A percentile compares a stretch with the other conserved stretches of the same genome.
Conservation (phyloP, 2,888 invertebrate genomes). For the Temnothorax ravouxi region DNA sequence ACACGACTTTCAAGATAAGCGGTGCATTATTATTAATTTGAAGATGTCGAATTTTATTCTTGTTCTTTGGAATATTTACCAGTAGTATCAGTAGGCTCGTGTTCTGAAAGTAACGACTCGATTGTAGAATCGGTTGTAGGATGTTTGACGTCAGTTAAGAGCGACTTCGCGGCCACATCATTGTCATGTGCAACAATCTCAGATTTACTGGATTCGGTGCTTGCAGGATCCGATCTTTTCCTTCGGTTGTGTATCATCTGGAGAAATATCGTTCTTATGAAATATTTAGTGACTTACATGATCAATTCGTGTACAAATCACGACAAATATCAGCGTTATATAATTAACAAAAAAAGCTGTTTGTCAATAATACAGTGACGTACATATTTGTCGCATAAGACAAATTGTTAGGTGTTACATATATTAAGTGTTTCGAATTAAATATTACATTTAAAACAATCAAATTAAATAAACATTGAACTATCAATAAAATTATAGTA, state of each 20-base stretch:
- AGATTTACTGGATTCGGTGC: constrained; percentile 27
- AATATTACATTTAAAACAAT: constrained; percentile 10
- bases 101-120: constrained; percentile 44
- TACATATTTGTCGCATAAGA: background rate
- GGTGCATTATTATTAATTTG: background rate
- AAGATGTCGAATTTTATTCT: background rate
- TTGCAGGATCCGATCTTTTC: constrained; percentile 55
- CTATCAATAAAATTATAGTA: no score
- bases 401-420: background rate
- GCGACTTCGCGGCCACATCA: constrained; percentile 76
- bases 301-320: background rate
- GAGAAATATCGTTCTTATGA: constrained; percentile 36
- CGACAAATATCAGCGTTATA: background rate
- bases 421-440: background rate
- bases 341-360: background rate
- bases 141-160: constrained; percentile 64
- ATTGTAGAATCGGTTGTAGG: constrained; percentile 33
- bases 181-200: background rate
- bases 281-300: constrained; percentile 1
- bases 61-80: constrained; percentile 20
- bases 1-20: background rate
- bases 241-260: constrained; percentile 63
- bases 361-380: background rate
- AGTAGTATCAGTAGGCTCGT: constrained; percentile 3
- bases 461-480: background rate